Evolutionary conservation across 2,888 invertebrate species (phyloP).

Genomic region (Cataglyphis rosenhaueri): DNA sequence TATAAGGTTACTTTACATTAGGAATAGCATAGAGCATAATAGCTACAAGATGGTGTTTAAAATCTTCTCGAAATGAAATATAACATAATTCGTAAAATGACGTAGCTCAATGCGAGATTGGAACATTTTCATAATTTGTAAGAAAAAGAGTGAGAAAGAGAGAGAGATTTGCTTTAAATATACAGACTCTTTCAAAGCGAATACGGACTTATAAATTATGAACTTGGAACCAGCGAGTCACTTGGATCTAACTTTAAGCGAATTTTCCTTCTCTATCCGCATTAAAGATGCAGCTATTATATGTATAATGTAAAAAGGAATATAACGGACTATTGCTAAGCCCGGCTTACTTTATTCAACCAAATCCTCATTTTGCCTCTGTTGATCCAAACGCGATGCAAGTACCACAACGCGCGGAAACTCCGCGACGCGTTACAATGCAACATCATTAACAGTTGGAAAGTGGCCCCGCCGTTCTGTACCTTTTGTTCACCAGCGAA

Average conservation of each 20-base stretch:
- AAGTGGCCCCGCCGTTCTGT: conserved; percentile 28
- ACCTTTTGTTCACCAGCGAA: conserved; percentile 24
- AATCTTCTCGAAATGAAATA: neutral
- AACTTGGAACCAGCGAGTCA: neutral
- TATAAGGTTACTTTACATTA: neutral
- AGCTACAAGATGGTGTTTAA: neutral
- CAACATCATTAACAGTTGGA: conserved; percentile 45
- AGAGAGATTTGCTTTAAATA: neutral
- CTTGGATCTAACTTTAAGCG: conserved; percentile 12
- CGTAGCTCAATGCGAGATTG: neutral
- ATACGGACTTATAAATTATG: conserved; percentile 5
- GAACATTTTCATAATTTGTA: conserved; percentile 1
- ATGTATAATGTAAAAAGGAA: neutral
- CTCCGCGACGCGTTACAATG: conserved; percentile 31
- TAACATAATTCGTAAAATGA: neutral
- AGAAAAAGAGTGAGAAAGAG: neutral
- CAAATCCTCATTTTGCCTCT: neutral
- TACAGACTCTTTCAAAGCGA: neutral
- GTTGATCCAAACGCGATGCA: conserved; percentile 14
- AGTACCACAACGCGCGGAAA: conserved; percentile 19
- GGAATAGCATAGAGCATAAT: neutral
- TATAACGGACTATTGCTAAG: neutral
- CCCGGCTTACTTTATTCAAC: neutral
- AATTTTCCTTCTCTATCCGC: conserved; percentile 1
- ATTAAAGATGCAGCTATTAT: neutral